A percentile compares a stretch with the other conserved stretches of the same genome.
Evolutionary conservation across 2,888 invertebrate species (phyloP).

Genomic region (Leptopterna dolabrata): DNA sequence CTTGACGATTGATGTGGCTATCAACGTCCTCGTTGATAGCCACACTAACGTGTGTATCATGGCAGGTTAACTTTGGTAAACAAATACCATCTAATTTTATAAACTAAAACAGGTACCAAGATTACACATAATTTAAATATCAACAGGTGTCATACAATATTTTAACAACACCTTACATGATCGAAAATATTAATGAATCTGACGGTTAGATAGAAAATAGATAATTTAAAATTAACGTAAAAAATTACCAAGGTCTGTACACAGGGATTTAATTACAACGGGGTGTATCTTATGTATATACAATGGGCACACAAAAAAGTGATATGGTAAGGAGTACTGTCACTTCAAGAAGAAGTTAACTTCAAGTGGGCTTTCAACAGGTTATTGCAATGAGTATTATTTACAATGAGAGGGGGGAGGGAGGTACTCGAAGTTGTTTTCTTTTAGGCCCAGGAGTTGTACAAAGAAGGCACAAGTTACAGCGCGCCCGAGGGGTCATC

Average conservation of each 20-base stretch:
- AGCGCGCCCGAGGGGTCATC: not conserved
- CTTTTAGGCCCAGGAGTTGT: not conserved
- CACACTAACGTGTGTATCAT: no score
- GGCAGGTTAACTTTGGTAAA: not conserved
- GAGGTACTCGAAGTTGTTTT: not conserved
- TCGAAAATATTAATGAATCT: not conserved
- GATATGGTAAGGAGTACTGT: slow-evolving; percentile 51
- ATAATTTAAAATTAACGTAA: not conserved
- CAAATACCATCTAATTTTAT: not conserved
- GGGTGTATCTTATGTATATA: not conserved
- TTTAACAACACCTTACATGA: not conserved
- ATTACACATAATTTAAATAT: not conserved
- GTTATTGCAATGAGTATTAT: not conserved
- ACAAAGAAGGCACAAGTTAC: not conserved
- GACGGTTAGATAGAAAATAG: not conserved
- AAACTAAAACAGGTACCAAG: not conserved
- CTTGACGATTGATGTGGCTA: no score
- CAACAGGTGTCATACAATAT: not conserved
- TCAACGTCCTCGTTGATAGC: no score
- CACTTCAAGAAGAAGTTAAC: slow-evolving; percentile 10
- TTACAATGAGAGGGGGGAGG: not conserved
- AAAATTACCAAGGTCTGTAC: not conserved
- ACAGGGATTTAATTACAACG: slow-evolving; percentile 1
- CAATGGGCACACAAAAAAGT: slow-evolving; percentile 30
- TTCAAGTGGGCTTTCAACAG: not conserved